Evolutionary conservation across 2,113 vertebrate species (phyloP), one percentile per base, ranked within the genome.

Genomic region (Myrmophylax atrothorax): DNA sequence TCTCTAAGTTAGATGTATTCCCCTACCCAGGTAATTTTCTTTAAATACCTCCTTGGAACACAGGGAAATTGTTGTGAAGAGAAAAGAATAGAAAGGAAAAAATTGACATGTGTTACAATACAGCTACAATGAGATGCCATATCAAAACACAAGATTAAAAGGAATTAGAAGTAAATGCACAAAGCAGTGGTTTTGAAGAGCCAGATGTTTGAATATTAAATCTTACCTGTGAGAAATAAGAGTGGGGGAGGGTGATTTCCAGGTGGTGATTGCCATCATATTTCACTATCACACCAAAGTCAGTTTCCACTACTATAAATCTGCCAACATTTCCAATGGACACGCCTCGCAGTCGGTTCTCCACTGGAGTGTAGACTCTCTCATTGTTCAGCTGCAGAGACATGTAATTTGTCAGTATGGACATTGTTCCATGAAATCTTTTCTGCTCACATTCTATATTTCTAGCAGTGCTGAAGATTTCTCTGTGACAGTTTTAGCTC

Each of bases 221-320:
- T 64, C 81, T 87, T 97, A 99, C 99, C 98, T 99, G 99, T 94
- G 98, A 97, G 85, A 98, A 99, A 87, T 99, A 99, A 64, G 98
- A 98, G 29, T 98, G 97, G 60, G 99, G 98, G 56, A 99, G 95
- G 23, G 97, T 98, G 89, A 99, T 98, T 93, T 99, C 98, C 83
- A 99, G 91, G 70, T 99, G 97, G 74, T 99, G 98, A 60, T 98
- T 91, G 44, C 99, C 99, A 7, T 99, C 99, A 69, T 98, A 99
- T 97, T 98, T 99, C 72, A 99, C 98, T 92, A 93, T 97, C 64
- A 98, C 92, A 75, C 98, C 99, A 77, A 99, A 99, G 94, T 98
- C 97, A 25, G 98, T 99, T 97, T 98, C 98, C 87, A 99, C 67
- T 35, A 99, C 97, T 33, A 73, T 97, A 96, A 98, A 99, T 63